Conservation (phyloP, 2,888 invertebrate genomes). For the Netelia inedita region DNA sequence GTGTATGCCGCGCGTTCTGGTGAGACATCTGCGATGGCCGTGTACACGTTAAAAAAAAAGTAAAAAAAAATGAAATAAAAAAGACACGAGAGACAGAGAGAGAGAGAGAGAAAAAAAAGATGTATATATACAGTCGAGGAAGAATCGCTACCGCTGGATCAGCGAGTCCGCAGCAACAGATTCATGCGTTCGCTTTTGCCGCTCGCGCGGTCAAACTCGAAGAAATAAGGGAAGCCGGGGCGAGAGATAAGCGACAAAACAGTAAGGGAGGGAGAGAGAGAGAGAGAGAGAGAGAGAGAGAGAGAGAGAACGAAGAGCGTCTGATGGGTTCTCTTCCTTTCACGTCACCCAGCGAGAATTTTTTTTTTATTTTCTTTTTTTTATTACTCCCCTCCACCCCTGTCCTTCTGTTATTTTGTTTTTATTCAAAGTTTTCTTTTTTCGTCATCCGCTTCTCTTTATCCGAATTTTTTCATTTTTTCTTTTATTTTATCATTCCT, state of each 20-base stretch:
- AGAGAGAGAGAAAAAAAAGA: not conserved
- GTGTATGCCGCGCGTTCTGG: slow-evolving; percentile 55
- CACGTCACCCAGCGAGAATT: slow-evolving; percentile 73
- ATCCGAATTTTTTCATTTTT: not conserved
- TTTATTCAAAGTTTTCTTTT: not conserved
- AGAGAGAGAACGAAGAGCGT: slow-evolving; percentile 68
- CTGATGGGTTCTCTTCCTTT: slow-evolving; percentile 72
- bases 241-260: slow-evolving; percentile 74
- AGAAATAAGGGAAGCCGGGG: slow-evolving; percentile 78
- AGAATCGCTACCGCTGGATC: slow-evolving; percentile 63
- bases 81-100: not conserved
- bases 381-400: slow-evolving; percentile 42
- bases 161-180: slow-evolving; percentile 66
- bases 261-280: slow-evolving; percentile 24
- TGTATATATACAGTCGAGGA: not conserved
- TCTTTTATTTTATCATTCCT: not conserved
- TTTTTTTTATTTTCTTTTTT: slow-evolving; percentile 48
- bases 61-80: not conserved
- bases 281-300: slow-evolving; percentile 44
- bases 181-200: slow-evolving; percentile 77
- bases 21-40: slow-evolving; percentile 72
- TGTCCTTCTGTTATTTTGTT: slow-evolving; percentile 60
- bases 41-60: slow-evolving; percentile 24
- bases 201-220: slow-evolving; percentile 65
- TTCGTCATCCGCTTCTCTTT: not conserved